A percentile compares a stretch with the other conserved stretches of the same genome.
phyloP scores from a whole-genome alignment of 1,140 invertebrate species.

The Delia radicum region DNA sequence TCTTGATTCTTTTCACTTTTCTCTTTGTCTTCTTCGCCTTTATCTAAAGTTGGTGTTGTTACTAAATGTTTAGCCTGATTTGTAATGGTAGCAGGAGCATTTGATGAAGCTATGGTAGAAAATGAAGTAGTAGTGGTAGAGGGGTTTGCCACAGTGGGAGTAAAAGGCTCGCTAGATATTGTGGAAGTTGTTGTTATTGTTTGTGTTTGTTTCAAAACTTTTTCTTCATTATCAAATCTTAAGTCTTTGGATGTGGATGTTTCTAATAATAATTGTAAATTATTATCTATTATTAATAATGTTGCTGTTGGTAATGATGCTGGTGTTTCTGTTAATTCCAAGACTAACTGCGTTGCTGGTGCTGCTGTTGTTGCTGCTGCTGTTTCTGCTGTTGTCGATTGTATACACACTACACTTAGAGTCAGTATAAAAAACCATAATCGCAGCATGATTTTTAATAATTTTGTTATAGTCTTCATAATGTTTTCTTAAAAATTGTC shows the following conservation, averaged over 20 bases:
- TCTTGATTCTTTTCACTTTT: background rate
- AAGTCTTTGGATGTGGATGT: background rate
- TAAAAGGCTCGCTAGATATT: background rate
- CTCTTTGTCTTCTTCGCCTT: background rate
- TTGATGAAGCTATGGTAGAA: conserved; percentile 27
- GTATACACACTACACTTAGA: background rate
- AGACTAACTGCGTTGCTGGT: too few relatives aligned
- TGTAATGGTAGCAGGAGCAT: conserved; percentile 25
- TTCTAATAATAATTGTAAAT: too few relatives aligned
- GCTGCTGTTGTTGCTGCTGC: background rate
- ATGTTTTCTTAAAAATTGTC: too few relatives aligned
- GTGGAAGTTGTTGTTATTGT: conserved; percentile 11
- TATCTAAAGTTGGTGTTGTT: background rate
- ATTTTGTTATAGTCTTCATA: background rate
- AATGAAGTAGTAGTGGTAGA: background rate
- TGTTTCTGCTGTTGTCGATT: background rate
- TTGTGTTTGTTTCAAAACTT: background rate
- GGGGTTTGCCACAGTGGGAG: background rate
- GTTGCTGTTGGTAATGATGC: background rate
- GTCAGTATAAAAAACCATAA: background rate
- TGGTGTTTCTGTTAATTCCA: too few relatives aligned
- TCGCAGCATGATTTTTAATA: background rate
- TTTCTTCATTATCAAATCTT: conserved; percentile 9
- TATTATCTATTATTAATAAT: too few relatives aligned
- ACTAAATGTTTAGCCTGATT: background rate